Conservation (phyloP, 1,140 invertebrate species). For the Euschistus heros region DNA sequence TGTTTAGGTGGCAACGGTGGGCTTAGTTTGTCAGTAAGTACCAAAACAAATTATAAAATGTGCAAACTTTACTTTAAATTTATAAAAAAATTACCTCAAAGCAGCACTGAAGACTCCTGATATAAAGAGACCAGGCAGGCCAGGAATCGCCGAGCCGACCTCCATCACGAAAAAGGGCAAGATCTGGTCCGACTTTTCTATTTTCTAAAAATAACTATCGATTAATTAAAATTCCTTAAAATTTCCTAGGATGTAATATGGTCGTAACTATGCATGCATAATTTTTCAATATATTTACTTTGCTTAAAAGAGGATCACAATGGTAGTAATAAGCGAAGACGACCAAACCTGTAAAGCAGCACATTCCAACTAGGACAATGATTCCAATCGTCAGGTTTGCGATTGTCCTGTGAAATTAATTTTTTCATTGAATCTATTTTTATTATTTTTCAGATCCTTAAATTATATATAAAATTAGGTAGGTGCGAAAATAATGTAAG, state of each 20-base stretch:
- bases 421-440: too few relatives aligned
- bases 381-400: constrained; percentile 37
- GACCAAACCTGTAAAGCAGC: constrained; percentile 61
- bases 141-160: constrained; percentile 49
- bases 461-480: too few relatives aligned
- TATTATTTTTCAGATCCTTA: too few relatives aligned
- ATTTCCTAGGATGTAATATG: not conserved
- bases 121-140: constrained; percentile 63
- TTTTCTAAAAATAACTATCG: constrained; percentile 34
- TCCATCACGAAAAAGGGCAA: constrained; percentile 65
- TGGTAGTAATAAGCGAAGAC: constrained; percentile 65
- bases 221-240: not conserved
- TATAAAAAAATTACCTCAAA: constrained; percentile 41
- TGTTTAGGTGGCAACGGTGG: too few relatives aligned
- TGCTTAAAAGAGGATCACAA: constrained; percentile 60
- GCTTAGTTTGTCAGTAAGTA: too few relatives aligned
- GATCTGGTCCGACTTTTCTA: constrained; percentile 51
- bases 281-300: constrained; percentile 33
- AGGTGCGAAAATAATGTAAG: too few relatives aligned
- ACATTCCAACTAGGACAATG: constrained; percentile 37
- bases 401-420: constrained; percentile 33
- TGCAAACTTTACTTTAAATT: too few relatives aligned
- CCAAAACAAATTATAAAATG: too few relatives aligned
- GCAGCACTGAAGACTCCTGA: constrained; percentile 64
- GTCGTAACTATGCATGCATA: too few relatives aligned